Evolutionary conservation across 2,888 invertebrate genomes (phyloP).

Genomic region (Apodemia hepburni): DNA sequence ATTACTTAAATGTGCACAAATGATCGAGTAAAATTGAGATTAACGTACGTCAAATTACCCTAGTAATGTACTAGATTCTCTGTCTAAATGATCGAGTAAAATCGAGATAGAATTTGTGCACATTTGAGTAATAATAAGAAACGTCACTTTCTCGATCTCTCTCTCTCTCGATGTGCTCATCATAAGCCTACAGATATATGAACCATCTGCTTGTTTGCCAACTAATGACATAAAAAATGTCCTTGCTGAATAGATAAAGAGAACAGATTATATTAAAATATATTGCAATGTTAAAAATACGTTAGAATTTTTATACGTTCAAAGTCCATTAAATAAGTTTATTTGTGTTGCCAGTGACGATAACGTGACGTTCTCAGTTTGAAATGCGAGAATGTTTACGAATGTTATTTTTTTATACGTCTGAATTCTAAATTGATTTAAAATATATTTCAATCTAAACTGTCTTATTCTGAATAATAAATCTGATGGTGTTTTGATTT

Average conservation of each 20-base stretch:
- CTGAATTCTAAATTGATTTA: neutral
- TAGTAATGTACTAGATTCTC: no score
- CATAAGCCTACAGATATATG: no score
- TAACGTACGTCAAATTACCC: no score
- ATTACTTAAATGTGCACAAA: no score
- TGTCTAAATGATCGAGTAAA: no score
- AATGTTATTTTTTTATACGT: neutral
- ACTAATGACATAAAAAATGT: neutral
- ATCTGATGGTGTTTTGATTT: neutral
- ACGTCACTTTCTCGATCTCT: no score
- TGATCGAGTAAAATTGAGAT: no score
- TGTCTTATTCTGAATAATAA: neutral
- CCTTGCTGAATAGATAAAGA: neutral
- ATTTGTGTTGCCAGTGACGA: constrained; percentile 9
- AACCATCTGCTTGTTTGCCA: no score
- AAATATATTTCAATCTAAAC: neutral
- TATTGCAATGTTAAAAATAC: constrained; percentile 8
- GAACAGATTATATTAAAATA: constrained; percentile 2
- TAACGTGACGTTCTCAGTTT: neutral
- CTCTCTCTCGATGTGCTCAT: no score
- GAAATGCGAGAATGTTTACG: constrained; percentile 5
- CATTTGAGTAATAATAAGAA: no score
- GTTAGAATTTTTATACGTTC: constrained; percentile 2
- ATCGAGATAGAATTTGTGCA: no score
- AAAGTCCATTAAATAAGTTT: constrained; percentile 10